phyloP scores from a whole-genome alignment of 2,797 vertebrate genomes.

The Mormyrus hasselquistii region DNA sequence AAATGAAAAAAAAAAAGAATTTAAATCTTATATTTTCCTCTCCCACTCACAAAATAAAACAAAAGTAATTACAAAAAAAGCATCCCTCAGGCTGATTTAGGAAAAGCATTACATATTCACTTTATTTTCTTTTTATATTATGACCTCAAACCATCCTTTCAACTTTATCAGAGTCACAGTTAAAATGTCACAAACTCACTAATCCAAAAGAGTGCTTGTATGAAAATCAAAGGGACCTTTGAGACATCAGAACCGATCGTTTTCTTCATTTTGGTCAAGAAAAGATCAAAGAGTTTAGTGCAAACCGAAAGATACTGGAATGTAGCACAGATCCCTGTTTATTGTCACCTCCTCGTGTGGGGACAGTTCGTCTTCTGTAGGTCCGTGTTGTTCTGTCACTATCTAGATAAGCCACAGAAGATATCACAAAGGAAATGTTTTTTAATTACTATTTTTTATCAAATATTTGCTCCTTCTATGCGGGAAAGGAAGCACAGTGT shows the following conservation, averaged over 20 bases:
- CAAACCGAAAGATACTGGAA: constrained; percentile 50
- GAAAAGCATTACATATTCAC: constrained; percentile 7
- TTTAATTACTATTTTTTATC: not conserved
- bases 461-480: not conserved
- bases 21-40: constrained; percentile 53
- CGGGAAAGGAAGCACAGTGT: constrained; percentile 21
- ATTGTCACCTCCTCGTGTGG: constrained; percentile 23
- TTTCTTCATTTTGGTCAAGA: constrained; percentile 16
- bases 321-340: constrained; percentile 38
- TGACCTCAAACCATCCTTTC: constrained; percentile 27
- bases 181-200: constrained; percentile 19
- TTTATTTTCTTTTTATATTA: constrained; percentile 12
- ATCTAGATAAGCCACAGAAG: constrained; percentile 4
- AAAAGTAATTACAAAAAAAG: constrained; percentile 32
- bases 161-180: constrained; percentile 32
- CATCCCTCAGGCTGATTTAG: constrained; percentile 10
- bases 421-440: constrained; percentile 2
- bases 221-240: not conserved
- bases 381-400: not conserved
- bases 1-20: constrained; percentile 45
- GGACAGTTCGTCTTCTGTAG: not conserved
- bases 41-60: constrained; percentile 39
- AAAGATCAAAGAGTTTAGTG: constrained; percentile 45
- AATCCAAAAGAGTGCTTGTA: constrained; percentile 1
- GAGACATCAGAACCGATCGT: constrained; percentile 10